A percentile compares a stretch with the other conserved stretches of the same genome.
These are phyloP conservation scores for Willisornis vidua DNA, from an alignment of 2,113 vertebrate genomes.

Conservation along the genomic window DNA sequence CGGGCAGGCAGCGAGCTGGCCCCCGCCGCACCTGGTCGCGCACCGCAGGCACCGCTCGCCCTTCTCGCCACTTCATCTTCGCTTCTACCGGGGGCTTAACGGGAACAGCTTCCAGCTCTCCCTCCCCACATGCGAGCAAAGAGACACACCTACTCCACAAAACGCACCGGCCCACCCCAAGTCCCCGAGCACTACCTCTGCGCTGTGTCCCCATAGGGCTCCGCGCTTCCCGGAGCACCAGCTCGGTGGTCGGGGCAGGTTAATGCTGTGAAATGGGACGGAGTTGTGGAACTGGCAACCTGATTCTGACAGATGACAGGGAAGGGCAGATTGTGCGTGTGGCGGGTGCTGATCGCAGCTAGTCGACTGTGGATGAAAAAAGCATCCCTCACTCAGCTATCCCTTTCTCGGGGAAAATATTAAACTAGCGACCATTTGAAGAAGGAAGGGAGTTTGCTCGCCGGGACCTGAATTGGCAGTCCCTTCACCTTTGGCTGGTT, in stretches of 20 bases:
- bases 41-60: not conserved
- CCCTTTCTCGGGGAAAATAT: not conserved
- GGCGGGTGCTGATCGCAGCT: not conserved
- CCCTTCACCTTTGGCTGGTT: not conserved
- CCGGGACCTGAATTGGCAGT: not conserved
- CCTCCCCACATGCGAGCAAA: not conserved
- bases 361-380: not conserved
- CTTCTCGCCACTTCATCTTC: not conserved
- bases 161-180: not conserved
- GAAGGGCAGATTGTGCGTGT: not conserved
- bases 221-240: not conserved
- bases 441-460: not conserved
- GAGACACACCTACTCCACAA: not conserved
- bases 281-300: not conserved
- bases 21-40: not conserved
- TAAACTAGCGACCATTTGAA: not conserved
- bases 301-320: not conserved
- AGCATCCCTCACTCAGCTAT: accelerated
- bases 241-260: not conserved
- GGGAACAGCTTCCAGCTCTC: not conserved
- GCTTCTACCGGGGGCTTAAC: not conserved
- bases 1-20: not conserved
- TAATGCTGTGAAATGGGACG: accelerated
- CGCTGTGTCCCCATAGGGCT: not conserved
- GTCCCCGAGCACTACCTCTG: not conserved